Evolutionary conservation across 2,888 invertebrate genomes (phyloP), one percentile per base, ranked within the genome.

Genomic region (Callosobruchus maculatus): DNA sequence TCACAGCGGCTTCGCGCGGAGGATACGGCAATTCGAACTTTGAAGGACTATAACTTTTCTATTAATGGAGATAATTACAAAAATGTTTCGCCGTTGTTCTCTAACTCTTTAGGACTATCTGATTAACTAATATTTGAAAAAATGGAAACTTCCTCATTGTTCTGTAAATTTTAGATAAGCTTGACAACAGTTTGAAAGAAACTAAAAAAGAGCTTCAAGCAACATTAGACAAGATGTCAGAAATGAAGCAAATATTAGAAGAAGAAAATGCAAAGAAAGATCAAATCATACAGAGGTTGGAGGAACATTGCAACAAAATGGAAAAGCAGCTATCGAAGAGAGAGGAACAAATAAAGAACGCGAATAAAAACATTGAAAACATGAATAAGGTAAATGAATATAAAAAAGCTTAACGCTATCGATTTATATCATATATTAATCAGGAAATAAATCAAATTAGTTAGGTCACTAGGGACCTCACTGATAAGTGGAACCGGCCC

Each of bases 261-360:
- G 83, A 84, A 68, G 82, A 84, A 68, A 73, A 82, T 66, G 74
- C 73, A 0, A 81, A 83, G 69, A 78, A 83, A 49, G 82, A 84
- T 74, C 77, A 79, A 20, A 72, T 82, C 20, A 80, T 84, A 22
- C 71, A 77, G 2, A 85, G 84, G 75, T 76, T 86, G 72, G 82
- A 85, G 76, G 85, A 86, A 67, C 85, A 82, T 73, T 77, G 84
- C n/a, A 79, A 80, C 30, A 84, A 80, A 71, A 78, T 83, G 71
- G 85, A 86, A 73, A 85, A 84, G 75, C 80, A 83, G 67, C 77
- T 83, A 9, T 79, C 83, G 68, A 83, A 82, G 72, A 83, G 85
- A 68, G 85, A 86, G 9, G 85, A 85, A 67, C 74, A 77, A 73
- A 71, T 84, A 9, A 80, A 80, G 71, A 80, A 82, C 67, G 77